Conservation (phyloP, 2,888 invertebrate species). For the Pterostichus madidus region DNA sequence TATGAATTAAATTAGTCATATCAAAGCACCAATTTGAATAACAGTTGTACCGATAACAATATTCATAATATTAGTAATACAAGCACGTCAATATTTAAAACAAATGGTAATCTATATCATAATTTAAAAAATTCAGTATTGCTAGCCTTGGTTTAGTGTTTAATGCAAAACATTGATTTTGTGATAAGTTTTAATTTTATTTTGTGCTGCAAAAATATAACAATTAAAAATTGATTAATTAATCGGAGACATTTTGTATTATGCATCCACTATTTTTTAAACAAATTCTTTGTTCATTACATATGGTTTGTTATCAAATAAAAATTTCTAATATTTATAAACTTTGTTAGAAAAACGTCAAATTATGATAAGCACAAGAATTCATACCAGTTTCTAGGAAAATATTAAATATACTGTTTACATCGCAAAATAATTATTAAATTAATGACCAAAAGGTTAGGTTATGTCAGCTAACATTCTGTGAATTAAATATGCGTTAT, state of each 20-base stretch:
- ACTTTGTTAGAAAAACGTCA: neutral
- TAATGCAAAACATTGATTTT: neutral
- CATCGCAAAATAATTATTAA: neutral
- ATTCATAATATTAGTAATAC: constrained; percentile 10
- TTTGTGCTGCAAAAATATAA: neutral
- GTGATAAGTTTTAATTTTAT: constrained; percentile 12
- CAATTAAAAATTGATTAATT: neutral
- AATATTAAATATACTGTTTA: neutral
- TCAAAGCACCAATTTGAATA: neutral
- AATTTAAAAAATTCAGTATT: neutral
- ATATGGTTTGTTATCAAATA: neutral
- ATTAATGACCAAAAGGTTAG: constrained; percentile 10
- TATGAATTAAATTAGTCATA: neutral
- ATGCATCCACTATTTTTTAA: no score
- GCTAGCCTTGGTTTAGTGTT: constrained; percentile 5
- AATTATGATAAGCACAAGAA: neutral
- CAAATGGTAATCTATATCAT: neutral
- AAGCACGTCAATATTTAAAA: constrained; percentile 9
- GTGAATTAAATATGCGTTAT: neutral
- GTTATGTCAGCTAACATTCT: neutral
- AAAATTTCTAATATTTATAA: neutral
- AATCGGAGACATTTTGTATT: no score
- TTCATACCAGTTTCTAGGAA: neutral
- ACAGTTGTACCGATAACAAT: neutral
- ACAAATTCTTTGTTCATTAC: neutral